Base-by-base conservation (phyloP, 2,888 invertebrate species). In the Machimus atricapillus region DNA sequence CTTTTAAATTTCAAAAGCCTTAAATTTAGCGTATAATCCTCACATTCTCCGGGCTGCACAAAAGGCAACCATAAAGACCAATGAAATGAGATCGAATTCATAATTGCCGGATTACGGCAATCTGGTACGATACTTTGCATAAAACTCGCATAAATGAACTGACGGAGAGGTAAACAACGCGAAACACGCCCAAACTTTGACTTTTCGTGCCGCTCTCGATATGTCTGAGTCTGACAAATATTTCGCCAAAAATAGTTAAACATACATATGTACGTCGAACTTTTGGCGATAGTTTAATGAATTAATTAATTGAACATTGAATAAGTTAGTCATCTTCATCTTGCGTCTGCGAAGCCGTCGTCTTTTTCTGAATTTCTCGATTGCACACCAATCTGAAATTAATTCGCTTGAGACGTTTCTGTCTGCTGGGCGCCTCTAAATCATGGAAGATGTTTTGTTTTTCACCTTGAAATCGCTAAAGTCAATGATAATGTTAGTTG, bases 21-120 rank as follows among this genome's bases (percentile, higher is more conserved):
- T 9, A 66, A 66, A 66, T 66, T 66, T 66, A 52, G 52, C 7
- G 12, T 66, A 66, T 66, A 66, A 66, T 66, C 66, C 12, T 8
- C 23, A 66, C 66, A 19, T 66, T 66, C 27, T 66, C 58, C 8
- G 56, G 6, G 19, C 58, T 58, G 58, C 58, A 58, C 66, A 66
- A 66, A 58, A 66, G 76, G 2, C 19, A 31, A 16, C 19, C 76
- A 37, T 76, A 76, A 76, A 76, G 37, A 76, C 37, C 76, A 76
- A 76, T 76, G 76, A 76, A 76, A 76, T 76, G 34, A 76, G 76
- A 76, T 76, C 76, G 76, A 76, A 76, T 76, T 76, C 37, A 76
- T 76, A 37, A 76, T 37, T 37, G 37, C 27, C 34, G 37, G 37
- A 31, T 66, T 66, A 66, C 66, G 66, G 66, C 66, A 37, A 76